Evolutionary conservation across 2,888 invertebrate species (phyloP), one percentile per base, ranked within the genome.

Genomic region (Dryadula phaetusa): DNA sequence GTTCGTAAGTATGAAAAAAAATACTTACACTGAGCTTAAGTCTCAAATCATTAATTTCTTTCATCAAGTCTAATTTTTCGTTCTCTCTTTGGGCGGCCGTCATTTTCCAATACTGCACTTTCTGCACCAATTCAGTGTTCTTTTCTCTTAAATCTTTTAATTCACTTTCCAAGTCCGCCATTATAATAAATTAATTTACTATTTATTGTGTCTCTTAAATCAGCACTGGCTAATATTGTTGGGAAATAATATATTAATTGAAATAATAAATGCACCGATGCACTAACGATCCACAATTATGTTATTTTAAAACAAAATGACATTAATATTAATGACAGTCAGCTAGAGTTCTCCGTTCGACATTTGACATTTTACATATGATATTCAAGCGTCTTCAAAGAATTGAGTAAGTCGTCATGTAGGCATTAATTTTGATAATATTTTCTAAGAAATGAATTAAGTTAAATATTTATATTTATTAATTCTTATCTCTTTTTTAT

Each of bases 81-180:
- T 84, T 85, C 34, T 91, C 90, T 32, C 79, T 81, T 67, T 88
- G 85, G 18, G 83, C 87, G 10, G 88, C 87, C 40, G 82, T 80
- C 79, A 90, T 82, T 76, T 90, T 91, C 87, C 86, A 90, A 75
- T 82, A 82, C 62, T 93, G 92, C 7, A 88, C 82, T 71, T 86
- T 86, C 66, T 86, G 83, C 1, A 82, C 91, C 72, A 93, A 75
- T 69, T 90, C 88, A 79, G 79, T 88, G 73, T 93, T 93, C 79
- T 81, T 84, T 70, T 85, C 82, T 68, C 78, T 83, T 8, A 92
- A 82, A 70, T 83, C 81, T 75, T 81, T 82, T 34, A 85, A 67
- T 78, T 88, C 85, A 42, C 87, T 86, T 77, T 89, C 88, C n/a
- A 77, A 74, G 66, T 81, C 79, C 72, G 81, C 79, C 86, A 86